Evolutionary conservation across 1,140 invertebrate genomes (phyloP).

Genomic region (Temnothorax longispinosus): DNA sequence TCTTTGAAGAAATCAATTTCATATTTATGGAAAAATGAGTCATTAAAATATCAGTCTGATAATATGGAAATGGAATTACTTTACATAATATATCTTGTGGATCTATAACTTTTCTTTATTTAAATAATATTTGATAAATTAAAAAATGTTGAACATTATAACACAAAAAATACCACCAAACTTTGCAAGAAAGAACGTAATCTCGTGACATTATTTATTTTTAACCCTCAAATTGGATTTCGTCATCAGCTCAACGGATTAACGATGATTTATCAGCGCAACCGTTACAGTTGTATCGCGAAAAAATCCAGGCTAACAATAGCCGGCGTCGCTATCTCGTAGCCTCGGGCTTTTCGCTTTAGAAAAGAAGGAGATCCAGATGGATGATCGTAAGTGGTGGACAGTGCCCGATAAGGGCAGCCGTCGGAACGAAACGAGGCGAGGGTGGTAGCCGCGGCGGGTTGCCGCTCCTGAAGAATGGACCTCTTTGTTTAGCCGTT

Average conservation of each 20-base stretch:
- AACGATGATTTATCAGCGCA: conserved; percentile 27
- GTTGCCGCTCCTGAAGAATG: conserved; percentile 81
- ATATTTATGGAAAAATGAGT: neutral
- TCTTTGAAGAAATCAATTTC: neutral
- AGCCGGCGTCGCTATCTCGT: conserved; percentile 58
- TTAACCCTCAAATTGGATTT: conserved; percentile 4
- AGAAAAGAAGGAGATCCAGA: conserved; percentile 80
- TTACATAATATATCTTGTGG: neutral
- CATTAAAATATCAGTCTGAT: neutral
- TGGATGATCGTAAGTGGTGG: conserved; percentile 84
- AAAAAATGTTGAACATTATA: neutral
- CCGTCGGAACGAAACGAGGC: conserved; percentile 37
- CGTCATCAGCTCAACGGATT: neutral
- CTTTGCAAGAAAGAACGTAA: neutral
- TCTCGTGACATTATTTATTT: neutral
- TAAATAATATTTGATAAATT: neutral
- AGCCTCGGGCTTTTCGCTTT: conserved; percentile 50
- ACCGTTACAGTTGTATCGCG: conserved; percentile 67
- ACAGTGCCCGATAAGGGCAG: conserved; percentile 82
- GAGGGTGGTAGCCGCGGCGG: conserved; percentile 27
- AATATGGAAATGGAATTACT: neutral
- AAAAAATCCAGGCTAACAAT: conserved; percentile 70
- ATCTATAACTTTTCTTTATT: neutral
- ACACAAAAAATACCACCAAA: neutral
- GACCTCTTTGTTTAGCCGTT: conserved; percentile 86